phyloP scores from a whole-genome alignment of 2,113 vertebrate species.

The Acrocephalus arundinaceus region DNA sequence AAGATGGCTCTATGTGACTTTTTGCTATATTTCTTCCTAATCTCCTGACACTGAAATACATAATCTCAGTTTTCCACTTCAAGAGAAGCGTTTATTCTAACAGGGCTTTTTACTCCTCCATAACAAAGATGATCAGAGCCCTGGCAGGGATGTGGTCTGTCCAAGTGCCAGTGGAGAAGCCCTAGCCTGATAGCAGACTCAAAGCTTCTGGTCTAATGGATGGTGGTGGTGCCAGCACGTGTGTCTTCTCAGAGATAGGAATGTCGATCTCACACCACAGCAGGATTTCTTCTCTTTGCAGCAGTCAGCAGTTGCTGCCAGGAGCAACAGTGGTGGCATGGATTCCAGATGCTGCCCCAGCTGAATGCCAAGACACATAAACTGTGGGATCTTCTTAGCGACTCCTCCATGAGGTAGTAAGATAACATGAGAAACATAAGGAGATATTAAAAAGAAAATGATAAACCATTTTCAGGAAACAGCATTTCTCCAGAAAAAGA shows the following conservation, averaged over 20 bases:
- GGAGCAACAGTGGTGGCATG: conserved; percentile 29
- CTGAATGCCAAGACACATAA: conserved; percentile 44
- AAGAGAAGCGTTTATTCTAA: conserved; percentile 20
- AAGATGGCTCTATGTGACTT: background rate
- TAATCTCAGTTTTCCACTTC: conserved; percentile 33
- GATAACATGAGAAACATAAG: conserved; percentile 54
- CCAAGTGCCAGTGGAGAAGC: background rate
- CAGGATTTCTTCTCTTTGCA: background rate
- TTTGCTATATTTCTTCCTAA: conserved; percentile 25
- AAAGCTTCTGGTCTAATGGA: conserved; percentile 1
- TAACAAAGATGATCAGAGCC: conserved; percentile 21
- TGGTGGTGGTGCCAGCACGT: conserved; percentile 31
- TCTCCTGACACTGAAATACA: conserved; percentile 8
- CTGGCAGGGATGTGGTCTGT: background rate
- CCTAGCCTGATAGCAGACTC: conserved; percentile 7
- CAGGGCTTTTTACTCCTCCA: background rate
- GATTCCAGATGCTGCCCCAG: conserved; percentile 38
- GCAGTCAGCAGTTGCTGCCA: background rate
- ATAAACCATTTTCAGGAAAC: conserved; percentile 67
- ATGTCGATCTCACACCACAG: background rate
- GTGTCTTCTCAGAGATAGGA: conserved; percentile 30
- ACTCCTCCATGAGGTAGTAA: conserved; percentile 20
- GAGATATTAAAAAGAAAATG: conserved; percentile 54
- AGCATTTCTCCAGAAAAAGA: conserved; percentile 23
- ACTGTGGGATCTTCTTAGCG: conserved; percentile 33